Base-by-base conservation (phyloP, 2,113 vertebrate genomes). In the Carlito syrichta region DNA sequence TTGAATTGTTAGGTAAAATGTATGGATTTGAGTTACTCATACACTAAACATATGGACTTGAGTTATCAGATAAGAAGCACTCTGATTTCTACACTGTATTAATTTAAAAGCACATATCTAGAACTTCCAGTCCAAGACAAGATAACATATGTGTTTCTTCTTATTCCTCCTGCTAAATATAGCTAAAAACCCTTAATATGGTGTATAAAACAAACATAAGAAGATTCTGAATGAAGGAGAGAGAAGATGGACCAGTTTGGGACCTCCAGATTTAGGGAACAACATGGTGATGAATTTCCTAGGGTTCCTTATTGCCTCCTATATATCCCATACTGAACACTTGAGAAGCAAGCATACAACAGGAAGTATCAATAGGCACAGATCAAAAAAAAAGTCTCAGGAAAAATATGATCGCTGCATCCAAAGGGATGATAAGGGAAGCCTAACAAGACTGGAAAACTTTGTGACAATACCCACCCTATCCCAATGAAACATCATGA, bases 71-170 rank as follows among this genome's bases (percentile, higher is more conserved):
- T 84, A 19, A 83, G 91, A 93, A 89, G 82, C 23, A 60, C 27
- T 86, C 62, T 45, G 19, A 89, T 94, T 63, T 14, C 35, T 89
- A 74, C 8, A 40, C 35, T 50, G n/a, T 82, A 74, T 38, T 92
- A 54, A 85, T 81, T 90, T 62, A 45, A 91, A 96, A 96, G 63
- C 73, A 96, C 10, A 83, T 16, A 58, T 5, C 25, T 91, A 76
- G 43, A 43, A 89, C 60, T 88, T 68, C 11, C 9, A 68, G 48
- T 93, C 83, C 83, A 82, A 43, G 52, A 60, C 27, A 92, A 93
- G 50, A 78, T 32, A 16, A 10, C 76, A 58, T 6, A 68, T n/a
- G n/a, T 5, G 58, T 25, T 84, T 77, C 48, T 60, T 73, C 62
- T 54, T 56, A 38, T 52, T 74, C 25, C 30, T 74, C 76, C 56